Base-by-base conservation (phyloP, 2,888 invertebrate species). In the Eretmocerus hayati region DNA sequence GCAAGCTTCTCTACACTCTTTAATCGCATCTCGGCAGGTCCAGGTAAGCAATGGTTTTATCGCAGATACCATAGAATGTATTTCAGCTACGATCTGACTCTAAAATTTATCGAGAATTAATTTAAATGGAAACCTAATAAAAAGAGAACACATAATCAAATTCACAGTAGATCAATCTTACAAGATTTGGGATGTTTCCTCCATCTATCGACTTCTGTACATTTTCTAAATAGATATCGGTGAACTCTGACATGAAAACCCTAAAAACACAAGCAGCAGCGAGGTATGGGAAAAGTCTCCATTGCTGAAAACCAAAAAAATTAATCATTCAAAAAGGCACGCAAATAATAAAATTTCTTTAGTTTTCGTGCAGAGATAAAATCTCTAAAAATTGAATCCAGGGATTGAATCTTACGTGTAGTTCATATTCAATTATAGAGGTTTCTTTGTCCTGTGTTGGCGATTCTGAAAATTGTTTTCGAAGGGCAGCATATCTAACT, bases 1-100 rank as follows among this genome's bases (percentile, higher is more conserved):
- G 71, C 90, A 90, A 0, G 89, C 89, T 71, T 90, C 90, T 42
- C 92, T 72, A 62, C 86, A 84, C 69, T 90, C 88, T 71, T 87
- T 88, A 43, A 87, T 80, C 0, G 85, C 85, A 56, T 83, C 81
- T 51, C 85, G 72, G 46, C 84, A 84, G 0, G 81, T 74, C 90
- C 90, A 90, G 45, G 88, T 83, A 11, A 87, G 73, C 22, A 88
- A 66, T 1, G 84, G 83, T 66, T 85, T 85, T 54, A 79, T 77
- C 56, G 79, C 76, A 19, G 82, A 83, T 54, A 84, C 79, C 62
- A 84, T 77, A 38, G 83, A 81, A 69, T 85, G 85, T 56, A 84
- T 80, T 72, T 84, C 85, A 1, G 83, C 76, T 37, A 83, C 83
- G 54, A 80, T 76, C 60, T 80, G 80, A 58, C 79, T 79, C 83